A percentile compares a stretch with the other conserved stretches of the same genome.
Conservation (phyloP, 2,113 vertebrate genomes). For the Calyptomena viridis region DNA sequence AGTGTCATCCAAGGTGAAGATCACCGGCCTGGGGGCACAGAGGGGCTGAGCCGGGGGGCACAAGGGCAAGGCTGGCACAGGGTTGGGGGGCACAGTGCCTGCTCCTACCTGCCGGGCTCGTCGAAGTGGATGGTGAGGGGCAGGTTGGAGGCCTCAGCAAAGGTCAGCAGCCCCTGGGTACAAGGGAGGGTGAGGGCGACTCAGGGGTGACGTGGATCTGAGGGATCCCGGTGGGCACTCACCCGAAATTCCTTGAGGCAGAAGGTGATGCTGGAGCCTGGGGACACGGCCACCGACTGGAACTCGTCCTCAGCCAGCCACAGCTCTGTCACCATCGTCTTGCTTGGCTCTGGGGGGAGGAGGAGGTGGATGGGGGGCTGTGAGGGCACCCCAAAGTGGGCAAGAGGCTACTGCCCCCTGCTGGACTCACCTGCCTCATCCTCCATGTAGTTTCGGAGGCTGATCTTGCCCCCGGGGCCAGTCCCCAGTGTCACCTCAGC, state of each 20-base stretch:
- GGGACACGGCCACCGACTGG: constrained; percentile 73
- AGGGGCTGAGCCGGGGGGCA: background rate
- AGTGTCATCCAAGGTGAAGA: constrained; percentile 82
- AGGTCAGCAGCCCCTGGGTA: constrained; percentile 85
- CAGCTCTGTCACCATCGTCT: constrained; percentile 87
- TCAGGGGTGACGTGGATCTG: no score
- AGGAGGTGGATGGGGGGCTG: no score
- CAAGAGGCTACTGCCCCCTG: fast-evolving
- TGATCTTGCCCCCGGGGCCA: constrained; percentile 75
- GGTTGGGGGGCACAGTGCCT: fast-evolving
- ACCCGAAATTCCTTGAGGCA: constrained; percentile 94
- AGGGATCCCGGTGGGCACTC: background rate
- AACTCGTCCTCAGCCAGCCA: constrained; percentile 86
- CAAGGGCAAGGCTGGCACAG: no score
- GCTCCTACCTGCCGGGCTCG: constrained; percentile 81
- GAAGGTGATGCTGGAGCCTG: constrained; percentile 84
- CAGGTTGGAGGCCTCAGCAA: constrained; percentile 86
- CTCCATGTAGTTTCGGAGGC: constrained; percentile 86
- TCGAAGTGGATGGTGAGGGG: constrained; percentile 85
- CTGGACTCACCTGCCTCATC: constrained; percentile 78
- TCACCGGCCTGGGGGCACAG: constrained; percentile 76
- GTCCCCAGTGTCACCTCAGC: constrained; percentile 87
- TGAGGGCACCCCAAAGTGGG: background rate
- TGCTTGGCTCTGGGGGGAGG: constrained; percentile 41
- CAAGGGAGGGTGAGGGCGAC: background rate